Evolutionary conservation across 2,888 invertebrate species (phyloP).

Genomic region (Drosophila sordidapex): DNA sequence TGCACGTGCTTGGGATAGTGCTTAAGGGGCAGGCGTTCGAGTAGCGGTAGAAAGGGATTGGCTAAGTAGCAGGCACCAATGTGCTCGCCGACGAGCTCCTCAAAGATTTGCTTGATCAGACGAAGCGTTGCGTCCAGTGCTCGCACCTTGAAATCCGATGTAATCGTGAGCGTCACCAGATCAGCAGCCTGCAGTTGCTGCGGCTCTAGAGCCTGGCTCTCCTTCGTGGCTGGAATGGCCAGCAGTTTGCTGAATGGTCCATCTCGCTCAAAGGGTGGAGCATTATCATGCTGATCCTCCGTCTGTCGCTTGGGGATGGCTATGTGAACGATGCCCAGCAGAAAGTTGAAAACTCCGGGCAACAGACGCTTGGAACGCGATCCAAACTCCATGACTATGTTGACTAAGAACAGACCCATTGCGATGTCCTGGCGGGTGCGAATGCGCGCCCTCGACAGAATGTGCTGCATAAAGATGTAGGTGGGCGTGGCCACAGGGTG

Average conservation of each 20-base stretch:
- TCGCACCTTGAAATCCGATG: slow-evolving; percentile 89
- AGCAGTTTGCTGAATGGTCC: slow-evolving; percentile 86
- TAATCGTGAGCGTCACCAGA: slow-evolving; percentile 85
- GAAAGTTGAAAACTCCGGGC: slow-evolving; percentile 92
- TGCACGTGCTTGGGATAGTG: slow-evolving; percentile 88
- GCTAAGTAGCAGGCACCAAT: slow-evolving; percentile 85
- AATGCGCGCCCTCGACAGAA: slow-evolving; percentile 88
- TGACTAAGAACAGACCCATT: slow-evolving; percentile 91
- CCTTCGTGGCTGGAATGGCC: slow-evolving; percentile 85
- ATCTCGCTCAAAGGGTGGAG: slow-evolving; percentile 89
- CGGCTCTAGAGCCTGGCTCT: slow-evolving; percentile 56
- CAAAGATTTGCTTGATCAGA: slow-evolving; percentile 87
- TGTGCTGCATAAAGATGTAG: slow-evolving; percentile 92
- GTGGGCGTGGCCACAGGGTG: slow-evolving; percentile 96
- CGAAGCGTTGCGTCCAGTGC: slow-evolving; percentile 86
- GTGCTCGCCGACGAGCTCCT: slow-evolving; percentile 83
- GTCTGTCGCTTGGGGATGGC: slow-evolving; percentile 88
- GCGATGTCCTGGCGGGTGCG: slow-evolving; percentile 89
- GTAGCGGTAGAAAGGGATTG: slow-evolving; percentile 86
- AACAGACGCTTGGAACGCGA: slow-evolving; percentile 91
- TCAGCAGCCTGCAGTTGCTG: slow-evolving; percentile 86
- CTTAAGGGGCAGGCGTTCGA: slow-evolving; percentile 87
- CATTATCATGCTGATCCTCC: slow-evolving; percentile 87
- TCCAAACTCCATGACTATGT: slow-evolving; percentile 92
- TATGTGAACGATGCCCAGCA: slow-evolving; percentile 91